phyloP scores from a whole-genome alignment of 2,888 invertebrate genomes.

The Ctena decussata region DNA sequence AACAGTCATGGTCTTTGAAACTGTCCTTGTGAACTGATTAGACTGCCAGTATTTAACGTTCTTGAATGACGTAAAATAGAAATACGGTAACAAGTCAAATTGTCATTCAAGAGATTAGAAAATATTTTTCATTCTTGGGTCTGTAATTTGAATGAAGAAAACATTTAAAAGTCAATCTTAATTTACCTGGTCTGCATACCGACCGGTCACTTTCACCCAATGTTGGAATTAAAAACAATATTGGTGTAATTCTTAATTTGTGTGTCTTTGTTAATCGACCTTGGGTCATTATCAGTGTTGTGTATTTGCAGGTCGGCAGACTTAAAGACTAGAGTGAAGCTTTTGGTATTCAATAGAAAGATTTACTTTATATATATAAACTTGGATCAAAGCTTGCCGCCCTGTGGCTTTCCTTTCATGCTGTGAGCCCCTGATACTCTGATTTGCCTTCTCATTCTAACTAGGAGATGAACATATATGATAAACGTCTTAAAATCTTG shows the following conservation, averaged over 20 bases:
- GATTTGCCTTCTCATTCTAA: background rate
- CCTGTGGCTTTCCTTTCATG: background rate
- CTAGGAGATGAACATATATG: too few species aligned
- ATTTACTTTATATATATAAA: background rate
- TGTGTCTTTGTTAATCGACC: background rate
- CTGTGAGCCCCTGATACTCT: background rate
- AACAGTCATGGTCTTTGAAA: too few species aligned
- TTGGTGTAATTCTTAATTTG: background rate
- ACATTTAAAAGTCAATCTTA: background rate
- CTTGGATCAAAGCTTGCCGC: background rate
- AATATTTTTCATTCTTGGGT: slow-evolving; percentile 1
- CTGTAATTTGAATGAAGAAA: background rate
- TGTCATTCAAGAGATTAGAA: background rate
- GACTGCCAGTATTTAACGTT: too few species aligned
- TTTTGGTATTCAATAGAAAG: background rate
- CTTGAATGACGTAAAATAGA: too few species aligned
- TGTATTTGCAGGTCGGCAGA: background rate
- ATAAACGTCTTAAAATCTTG: too few species aligned
- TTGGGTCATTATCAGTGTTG: background rate
- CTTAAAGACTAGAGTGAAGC: background rate
- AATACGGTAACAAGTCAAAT: too few species aligned
- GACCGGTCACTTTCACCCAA: background rate
- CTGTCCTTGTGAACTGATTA: too few species aligned
- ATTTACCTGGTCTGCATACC: background rate
- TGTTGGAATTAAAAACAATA: background rate